Evolutionary conservation across 2,113 vertebrate genomes (phyloP).

Genomic region (Tychaedon coryphoeus): DNA sequence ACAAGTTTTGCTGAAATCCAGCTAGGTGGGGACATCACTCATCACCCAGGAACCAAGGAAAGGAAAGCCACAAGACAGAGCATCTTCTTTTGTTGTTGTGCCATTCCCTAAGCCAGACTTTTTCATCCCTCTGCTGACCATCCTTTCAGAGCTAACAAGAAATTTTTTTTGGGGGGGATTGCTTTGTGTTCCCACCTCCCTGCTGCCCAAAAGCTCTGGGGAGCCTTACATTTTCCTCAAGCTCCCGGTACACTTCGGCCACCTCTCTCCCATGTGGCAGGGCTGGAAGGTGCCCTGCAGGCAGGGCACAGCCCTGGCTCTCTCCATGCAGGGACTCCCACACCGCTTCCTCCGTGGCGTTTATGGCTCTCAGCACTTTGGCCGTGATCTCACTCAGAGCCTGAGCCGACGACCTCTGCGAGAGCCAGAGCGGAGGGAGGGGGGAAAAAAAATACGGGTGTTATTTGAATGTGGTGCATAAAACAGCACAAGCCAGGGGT

Average conservation of each 20-base stretch:
- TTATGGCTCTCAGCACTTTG: conserved; percentile 84
- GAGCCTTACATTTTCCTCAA: conserved; percentile 85
- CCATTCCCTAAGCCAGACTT: accelerated
- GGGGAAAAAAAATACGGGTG: not conserved
- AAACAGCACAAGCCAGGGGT: not conserved
- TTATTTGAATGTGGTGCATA: conserved; percentile 26
- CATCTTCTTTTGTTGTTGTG: not conserved
- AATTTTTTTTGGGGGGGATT: accelerated
- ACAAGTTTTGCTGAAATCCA: not conserved
- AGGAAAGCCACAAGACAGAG: not conserved
- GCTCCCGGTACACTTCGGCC: conserved; percentile 68
- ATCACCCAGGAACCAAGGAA: not conserved
- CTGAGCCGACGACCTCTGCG: conserved; percentile 78
- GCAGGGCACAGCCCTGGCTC: not conserved
- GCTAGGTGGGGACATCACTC: accelerated
- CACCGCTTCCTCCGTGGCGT: conserved; percentile 79
- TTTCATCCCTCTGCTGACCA: not conserved
- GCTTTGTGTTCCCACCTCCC: not conserved
- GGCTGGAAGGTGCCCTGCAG: not conserved
- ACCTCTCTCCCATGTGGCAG: not conserved
- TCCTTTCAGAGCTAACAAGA: not conserved
- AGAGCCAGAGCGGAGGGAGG: conserved; percentile 62
- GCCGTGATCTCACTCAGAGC: conserved; percentile 86
- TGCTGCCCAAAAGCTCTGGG: not conserved
- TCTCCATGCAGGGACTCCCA: conserved; percentile 63